Evolutionary conservation across 2,113 vertebrate species (phyloP).

Genomic region (Archocentrus centrarchus): DNA sequence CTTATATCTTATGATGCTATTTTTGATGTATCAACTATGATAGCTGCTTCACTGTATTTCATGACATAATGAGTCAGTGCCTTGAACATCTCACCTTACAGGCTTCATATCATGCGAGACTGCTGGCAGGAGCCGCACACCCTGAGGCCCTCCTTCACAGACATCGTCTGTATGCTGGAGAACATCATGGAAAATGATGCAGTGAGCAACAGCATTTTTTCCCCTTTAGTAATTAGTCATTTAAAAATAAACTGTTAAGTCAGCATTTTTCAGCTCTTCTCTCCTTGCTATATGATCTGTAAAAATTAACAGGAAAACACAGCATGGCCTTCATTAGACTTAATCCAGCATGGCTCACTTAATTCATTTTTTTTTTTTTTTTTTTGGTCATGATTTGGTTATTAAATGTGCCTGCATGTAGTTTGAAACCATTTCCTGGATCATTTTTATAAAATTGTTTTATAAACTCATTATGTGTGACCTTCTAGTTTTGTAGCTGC

Average conservation of each 20-base stretch:
- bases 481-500: not conserved
- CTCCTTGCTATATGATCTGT: not conserved
- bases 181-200: constrained; percentile 76
- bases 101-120: constrained; percentile 75
- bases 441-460: not conserved
- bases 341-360: not conserved
- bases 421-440: not conserved
- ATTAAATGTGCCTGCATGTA: not conserved
- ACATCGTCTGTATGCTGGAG: constrained; percentile 74
- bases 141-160: constrained; percentile 73
- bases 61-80: not conserved
- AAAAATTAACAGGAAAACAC: too few species aligned
- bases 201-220: constrained; percentile 51
- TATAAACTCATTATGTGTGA: not conserved
- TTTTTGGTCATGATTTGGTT: not conserved
- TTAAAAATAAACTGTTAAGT: not conserved
- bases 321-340: not conserved
- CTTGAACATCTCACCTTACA: constrained; percentile 12
- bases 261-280: not conserved
- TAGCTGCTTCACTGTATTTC: not conserved
- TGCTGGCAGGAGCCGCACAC: constrained; percentile 78
- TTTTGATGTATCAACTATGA: not conserved
- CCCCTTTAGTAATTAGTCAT: not conserved
- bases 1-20: not conserved
- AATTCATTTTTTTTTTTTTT: not conserved